Conservation (phyloP, 1,140 invertebrate species). For the Panagrolaimus sp. region DNA sequence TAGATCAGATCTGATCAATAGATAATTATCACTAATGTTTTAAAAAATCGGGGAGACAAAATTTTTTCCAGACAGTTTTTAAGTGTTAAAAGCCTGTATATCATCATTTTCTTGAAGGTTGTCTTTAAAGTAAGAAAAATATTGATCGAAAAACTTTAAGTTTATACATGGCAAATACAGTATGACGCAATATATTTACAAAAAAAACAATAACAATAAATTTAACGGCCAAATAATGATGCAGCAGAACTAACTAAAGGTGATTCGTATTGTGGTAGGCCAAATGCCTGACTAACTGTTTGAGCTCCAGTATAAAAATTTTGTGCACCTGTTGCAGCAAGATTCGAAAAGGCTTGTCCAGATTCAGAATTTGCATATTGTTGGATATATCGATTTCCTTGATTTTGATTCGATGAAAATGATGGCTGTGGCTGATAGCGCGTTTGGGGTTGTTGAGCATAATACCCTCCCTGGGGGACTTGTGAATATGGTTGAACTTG, state of each 20-base stretch:
- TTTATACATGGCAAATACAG: too few relatives aligned
- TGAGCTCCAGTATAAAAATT: slow-evolving; percentile 8
- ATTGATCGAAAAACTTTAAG: too few relatives aligned
- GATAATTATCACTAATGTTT: too few relatives aligned
- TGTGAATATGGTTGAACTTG: background rate
- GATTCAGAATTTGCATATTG: background rate
- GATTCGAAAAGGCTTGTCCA: background rate
- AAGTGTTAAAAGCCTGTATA: too few relatives aligned
- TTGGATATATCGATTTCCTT: background rate
- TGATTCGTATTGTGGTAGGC: background rate
- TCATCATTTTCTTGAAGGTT: too few relatives aligned
- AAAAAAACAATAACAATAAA: too few relatives aligned
- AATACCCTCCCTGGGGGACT: background rate
- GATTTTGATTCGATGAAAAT: background rate
- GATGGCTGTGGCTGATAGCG: background rate
- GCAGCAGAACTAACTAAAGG: background rate
- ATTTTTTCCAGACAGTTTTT: too few relatives aligned
- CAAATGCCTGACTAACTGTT: slow-evolving; percentile 7
- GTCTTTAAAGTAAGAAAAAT: too few relatives aligned
- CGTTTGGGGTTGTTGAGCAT: background rate
- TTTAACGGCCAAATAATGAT: background rate
- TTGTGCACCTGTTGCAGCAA: slow-evolving; percentile 10
- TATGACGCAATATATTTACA: too few relatives aligned
- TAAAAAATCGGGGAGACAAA: too few relatives aligned
- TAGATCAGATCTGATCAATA: too few relatives aligned